Conservation (phyloP, 1,140 invertebrate species). For the Pseudobourletiella spinata region DNA sequence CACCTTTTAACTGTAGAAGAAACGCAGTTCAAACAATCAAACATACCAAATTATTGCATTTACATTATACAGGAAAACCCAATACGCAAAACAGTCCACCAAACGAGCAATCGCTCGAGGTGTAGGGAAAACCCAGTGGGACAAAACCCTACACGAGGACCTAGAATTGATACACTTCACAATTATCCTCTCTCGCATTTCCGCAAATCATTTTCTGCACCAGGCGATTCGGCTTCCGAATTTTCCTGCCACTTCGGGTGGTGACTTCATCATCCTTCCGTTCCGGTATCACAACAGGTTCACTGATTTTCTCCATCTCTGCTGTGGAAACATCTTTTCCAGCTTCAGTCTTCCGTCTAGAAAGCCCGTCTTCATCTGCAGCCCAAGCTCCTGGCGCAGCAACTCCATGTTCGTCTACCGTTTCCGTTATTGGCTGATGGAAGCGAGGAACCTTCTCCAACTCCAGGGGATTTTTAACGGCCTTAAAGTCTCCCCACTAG, state of each 20-base stretch:
- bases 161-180: too few species aligned
- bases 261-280: background rate
- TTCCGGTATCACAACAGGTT: too few species aligned
- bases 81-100: background rate
- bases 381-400: background rate
- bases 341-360: background rate
- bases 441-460: background rate
- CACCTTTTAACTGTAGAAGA: background rate
- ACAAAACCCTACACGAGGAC: too few species aligned
- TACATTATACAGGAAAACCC: background rate
- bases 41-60: too few species aligned
- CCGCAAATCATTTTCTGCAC: background rate
- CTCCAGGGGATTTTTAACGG: background rate
- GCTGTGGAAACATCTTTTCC: too few species aligned
- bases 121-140: too few species aligned
- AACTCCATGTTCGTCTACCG: background rate
- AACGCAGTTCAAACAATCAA: background rate
- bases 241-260: background rate
- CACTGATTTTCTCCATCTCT: too few species aligned
- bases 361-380: background rate
- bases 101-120: background rate
- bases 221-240: background rate
- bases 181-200: background rate
- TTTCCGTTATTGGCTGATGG: too few species aligned
- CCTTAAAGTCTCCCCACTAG: background rate